Base-by-base conservation (phyloP, 2,797 vertebrate genomes). In the Fistularia commersonii region DNA sequence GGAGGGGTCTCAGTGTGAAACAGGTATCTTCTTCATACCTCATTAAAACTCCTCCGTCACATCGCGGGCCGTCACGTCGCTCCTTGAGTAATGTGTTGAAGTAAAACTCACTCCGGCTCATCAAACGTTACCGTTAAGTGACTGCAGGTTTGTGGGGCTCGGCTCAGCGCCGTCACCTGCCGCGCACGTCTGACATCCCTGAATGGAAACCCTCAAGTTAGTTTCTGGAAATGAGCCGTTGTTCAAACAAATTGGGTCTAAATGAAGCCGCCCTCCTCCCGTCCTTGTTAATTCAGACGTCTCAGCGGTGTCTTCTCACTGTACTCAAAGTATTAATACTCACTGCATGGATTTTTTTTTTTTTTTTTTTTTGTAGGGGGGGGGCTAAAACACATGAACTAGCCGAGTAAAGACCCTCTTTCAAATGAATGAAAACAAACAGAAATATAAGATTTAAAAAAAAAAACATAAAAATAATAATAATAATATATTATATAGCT, bases 171-270 rank as follows among this genome's bases (percentile, higher is more conserved):
- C 56, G 58, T 66, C 68, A 48, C 55, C 49, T 69, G 60, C 56
- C 57, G 57, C 67, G 61, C 45, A 77, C 49, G 32, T 39, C 12
- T 72, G 72, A 74, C 76, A 64, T 66, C 45, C 64, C 67, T 41
- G 71, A 71, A 74, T 74, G 72, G 74, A 77, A 67, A 32, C 69
- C 67, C 75, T 80, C 54, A 68, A 66, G 73, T 77, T 61, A 3
- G 15, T 38, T 55, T 61, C 61, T 1, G 64, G 67, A 79, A 81
- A 81, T 66, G 77, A 76, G 63, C 77, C 68, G 79, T 58, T 74
- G 74, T 71, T 84, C 72, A 76, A 75, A 73, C 62, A 82, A 79
- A 81, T 79, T 57, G 58, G 71, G 64, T 72, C 64, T 74, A 78
- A 78, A 78, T 76, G 64, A 67, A 80, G 74, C 74, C 61, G 63